Base-by-base conservation (phyloP, 2,797 vertebrate genomes). In the Macroramphosus scolopax region DNA sequence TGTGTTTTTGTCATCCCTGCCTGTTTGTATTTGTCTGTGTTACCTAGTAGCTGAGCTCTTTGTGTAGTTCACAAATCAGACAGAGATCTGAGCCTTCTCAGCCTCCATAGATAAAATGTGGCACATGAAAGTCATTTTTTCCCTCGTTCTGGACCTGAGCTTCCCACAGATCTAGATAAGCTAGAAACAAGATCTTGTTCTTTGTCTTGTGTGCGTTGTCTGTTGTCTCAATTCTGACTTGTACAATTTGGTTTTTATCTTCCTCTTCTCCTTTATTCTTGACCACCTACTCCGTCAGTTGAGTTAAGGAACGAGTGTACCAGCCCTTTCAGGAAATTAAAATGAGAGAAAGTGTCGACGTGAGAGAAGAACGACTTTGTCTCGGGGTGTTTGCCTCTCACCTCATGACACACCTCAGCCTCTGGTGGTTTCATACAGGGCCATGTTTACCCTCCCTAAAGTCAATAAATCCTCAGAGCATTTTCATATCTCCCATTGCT, bases 1-100 rank as follows among this genome's bases (percentile, higher is more conserved):
- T 84, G 86, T 82, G 60, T 63, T 76, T 75, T 77, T 52, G 66
- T 81, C 85, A 57, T 82, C 72, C 79, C 80, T 87, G 86, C 81
- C 82, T 83, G 64, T 57, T 58, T 29, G 5, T 14, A 3, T 11
- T 3, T 22, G 18, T 22, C 2, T 39, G 17, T 39, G 17, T 37
- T 34, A 32, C 22, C 17, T 6, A 33, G 47, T 81, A 61, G 26
- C 51, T 15, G 48, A 57, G 9, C 17, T 51, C 28, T 61, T 30
- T 55, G 31, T 57, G 37, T 63, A 17, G 31, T 46, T 74, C 17
- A 36, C 12, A 51, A 53, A 59, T 46, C 34, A 2, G 37, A 18
- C 9, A 18, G 20, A 40, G 6, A 17, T 50, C 26, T 40, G 29
- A 52, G 18, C 29, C n/a, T n/a, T 56, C 28, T 38, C 43, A 48